Percentiles rank a stretch among this genome's conserved stretches.
Evolutionary conservation across 2,113 vertebrate species (phyloP).

Genomic region (Phocoena phocoena): DNA sequence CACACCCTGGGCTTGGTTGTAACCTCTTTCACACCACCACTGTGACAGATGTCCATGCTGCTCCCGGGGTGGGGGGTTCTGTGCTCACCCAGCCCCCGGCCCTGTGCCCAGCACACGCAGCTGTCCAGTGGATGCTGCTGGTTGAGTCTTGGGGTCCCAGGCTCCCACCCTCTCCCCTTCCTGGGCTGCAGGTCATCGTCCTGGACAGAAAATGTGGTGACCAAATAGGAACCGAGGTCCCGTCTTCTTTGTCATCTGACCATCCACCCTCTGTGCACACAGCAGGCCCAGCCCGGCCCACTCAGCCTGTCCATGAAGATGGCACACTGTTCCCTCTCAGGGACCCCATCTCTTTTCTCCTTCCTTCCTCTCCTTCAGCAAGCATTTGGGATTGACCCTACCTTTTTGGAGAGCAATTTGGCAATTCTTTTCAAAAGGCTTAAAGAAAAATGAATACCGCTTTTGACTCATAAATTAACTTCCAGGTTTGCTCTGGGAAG

Average conservation of each 20-base stretch:
- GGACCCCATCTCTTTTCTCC: background rate
- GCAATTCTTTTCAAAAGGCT: background rate
- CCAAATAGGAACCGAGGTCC: background rate
- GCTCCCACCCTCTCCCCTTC: background rate
- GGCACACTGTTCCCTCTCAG: background rate
- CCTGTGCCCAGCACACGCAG: background rate
- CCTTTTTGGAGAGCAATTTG: background rate
- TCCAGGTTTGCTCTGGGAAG: background rate
- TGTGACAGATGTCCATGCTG: background rate
- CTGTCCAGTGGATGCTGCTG: background rate
- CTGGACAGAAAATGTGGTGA: background rate
- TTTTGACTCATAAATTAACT: conserved; percentile 14
- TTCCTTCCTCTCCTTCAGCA: background rate
- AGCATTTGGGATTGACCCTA: background rate
- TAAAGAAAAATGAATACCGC: background rate
- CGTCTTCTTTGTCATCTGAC: background rate
- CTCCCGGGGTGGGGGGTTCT: background rate
- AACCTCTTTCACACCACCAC: background rate
- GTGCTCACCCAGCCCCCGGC: background rate
- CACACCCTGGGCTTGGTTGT: too few species aligned
- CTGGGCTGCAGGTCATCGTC: background rate
- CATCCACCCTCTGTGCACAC: background rate
- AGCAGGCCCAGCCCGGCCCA: background rate
- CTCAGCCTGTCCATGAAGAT: background rate
- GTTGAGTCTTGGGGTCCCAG: background rate